These are phyloP conservation scores for Danio jaintianensis DNA, from an alignment of 2,797 vertebrate species.

Conservation along the genomic window DNA sequence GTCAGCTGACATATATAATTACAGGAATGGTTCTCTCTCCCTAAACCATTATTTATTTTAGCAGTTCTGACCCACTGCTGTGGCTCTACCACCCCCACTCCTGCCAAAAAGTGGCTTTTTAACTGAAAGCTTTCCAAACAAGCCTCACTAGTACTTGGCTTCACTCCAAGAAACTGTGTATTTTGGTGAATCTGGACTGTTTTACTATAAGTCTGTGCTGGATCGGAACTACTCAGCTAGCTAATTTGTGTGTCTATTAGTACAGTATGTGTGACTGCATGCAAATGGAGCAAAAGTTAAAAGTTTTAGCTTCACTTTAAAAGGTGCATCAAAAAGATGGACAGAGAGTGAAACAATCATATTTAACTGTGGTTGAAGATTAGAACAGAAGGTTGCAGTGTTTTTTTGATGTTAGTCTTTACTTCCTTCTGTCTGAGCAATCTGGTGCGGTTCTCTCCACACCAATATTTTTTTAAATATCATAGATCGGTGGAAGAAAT, in stretches of 20 bases:
- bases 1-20: conserved; percentile 85
- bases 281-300: conserved; percentile 6
- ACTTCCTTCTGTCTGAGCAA: conserved; percentile 50
- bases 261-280: conserved; percentile 26
- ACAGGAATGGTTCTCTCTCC: conserved; percentile 75
- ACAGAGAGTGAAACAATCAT: neutral
- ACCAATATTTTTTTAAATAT: conserved; percentile 34
- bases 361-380: conserved; percentile 53
- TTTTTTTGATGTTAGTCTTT: conserved; percentile 2
- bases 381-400: conserved; percentile 39
- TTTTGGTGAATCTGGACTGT: conserved; percentile 81
- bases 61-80: conserved; percentile 69
- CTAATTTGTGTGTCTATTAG: conserved; percentile 67
- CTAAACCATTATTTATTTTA: conserved; percentile 72
- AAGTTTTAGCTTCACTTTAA: conserved; percentile 71
- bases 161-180: conserved; percentile 80
- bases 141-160: conserved; percentile 77
- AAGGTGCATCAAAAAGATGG: conserved; percentile 61
- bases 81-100: conserved; percentile 62
- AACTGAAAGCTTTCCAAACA: conserved; percentile 82
- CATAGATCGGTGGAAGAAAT: conserved; percentile 42
- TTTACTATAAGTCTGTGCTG: conserved; percentile 85
- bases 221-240: conserved; percentile 81
- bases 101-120: conserved; percentile 73
- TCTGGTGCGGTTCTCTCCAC: conserved; percentile 42